Evolutionary conservation across 2,113 vertebrate genomes (phyloP).

Genomic region (Arothron firmamentum): DNA sequence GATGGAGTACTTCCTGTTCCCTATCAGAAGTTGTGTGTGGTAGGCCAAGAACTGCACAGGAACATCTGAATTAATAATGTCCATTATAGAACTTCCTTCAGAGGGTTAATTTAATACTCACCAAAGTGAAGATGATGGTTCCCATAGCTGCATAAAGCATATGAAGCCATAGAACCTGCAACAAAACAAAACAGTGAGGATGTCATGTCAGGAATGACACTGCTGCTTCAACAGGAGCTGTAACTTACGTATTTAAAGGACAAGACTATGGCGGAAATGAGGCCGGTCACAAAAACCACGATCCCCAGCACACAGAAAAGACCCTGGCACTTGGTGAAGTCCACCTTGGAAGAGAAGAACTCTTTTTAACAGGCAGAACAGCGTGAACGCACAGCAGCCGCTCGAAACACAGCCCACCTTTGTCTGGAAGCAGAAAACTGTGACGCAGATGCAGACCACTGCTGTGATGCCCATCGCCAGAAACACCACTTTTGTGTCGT

Average conservation of each 20-base stretch:
- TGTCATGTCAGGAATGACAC: not conserved
- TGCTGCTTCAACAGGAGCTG: not conserved
- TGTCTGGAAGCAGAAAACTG: conserved; percentile 97
- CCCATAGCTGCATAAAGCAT: conserved; percentile 92
- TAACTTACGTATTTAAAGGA: conserved; percentile 91
- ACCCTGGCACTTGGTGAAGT: conserved; percentile 91
- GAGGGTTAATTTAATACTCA: conserved; percentile 65
- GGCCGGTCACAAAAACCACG: conserved; percentile 87
- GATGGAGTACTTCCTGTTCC: conserved; percentile 90
- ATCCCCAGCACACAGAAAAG: conserved; percentile 91
- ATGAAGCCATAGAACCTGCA: conserved; percentile 89
- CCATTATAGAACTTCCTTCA: not conserved
- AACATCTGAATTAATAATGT: not conserved
- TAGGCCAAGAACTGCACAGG: conserved; percentile 88
- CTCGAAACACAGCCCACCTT: conserved; percentile 75
- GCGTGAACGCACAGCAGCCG: not conserved
- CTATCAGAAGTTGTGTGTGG: conserved; percentile 92
- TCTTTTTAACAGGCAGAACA: not conserved
- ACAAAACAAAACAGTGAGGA: rapidly evolving
- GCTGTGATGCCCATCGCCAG: conserved; percentile 87
- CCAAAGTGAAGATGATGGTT: conserved; percentile 89
- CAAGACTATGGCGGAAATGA: conserved; percentile 86
- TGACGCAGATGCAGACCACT: conserved; percentile 87
- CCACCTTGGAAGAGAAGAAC: conserved; percentile 75
- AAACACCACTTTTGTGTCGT: conserved; percentile 83